A percentile compares a stretch with the other conserved stretches of the same genome.
Evolutionary conservation across 2,113 vertebrate genomes (phyloP).

Genomic region (Podarcis cretensis): DNA sequence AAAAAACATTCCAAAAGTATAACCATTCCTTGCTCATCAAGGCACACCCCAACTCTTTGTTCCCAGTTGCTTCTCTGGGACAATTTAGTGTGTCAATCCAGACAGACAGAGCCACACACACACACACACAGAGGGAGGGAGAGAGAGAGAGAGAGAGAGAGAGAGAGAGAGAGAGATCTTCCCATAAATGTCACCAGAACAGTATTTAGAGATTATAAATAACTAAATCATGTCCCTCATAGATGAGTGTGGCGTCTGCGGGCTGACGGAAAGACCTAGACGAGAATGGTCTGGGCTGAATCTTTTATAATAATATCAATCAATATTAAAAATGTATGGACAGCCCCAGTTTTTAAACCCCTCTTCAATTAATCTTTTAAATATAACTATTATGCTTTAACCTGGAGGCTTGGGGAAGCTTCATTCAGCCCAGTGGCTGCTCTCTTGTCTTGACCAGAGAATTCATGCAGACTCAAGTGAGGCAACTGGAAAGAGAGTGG

Average conservation of each 20-base stretch:
- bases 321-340: constrained; percentile 83
- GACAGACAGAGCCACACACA: not conserved
- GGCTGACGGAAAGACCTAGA: constrained; percentile 49
- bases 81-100: constrained; percentile 30
- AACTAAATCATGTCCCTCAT: constrained; percentile 54
- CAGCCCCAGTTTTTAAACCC: constrained; percentile 79
- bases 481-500: constrained; percentile 27
- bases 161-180: constrained; percentile 5
- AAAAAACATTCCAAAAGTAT: not conserved
- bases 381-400: constrained; percentile 81
- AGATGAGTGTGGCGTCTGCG: constrained; percentile 57
- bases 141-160: no score
- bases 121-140: no score
- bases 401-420: constrained; percentile 65
- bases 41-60: no score
- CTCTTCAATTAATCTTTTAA: constrained; percentile 83
- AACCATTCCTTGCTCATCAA: not conserved
- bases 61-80: not conserved
- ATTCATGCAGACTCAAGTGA: constrained; percentile 25
- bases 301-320: constrained; percentile 84
- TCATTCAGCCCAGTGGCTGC: constrained; percentile 32
- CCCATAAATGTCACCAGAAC: constrained; percentile 58
- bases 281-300: constrained; percentile 73
- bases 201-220: constrained; percentile 60
- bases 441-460: not conserved